These are phyloP conservation scores for Pristis pectinata DNA, from an alignment of 2,797 vertebrate species.

Conservation along the genomic window DNA sequence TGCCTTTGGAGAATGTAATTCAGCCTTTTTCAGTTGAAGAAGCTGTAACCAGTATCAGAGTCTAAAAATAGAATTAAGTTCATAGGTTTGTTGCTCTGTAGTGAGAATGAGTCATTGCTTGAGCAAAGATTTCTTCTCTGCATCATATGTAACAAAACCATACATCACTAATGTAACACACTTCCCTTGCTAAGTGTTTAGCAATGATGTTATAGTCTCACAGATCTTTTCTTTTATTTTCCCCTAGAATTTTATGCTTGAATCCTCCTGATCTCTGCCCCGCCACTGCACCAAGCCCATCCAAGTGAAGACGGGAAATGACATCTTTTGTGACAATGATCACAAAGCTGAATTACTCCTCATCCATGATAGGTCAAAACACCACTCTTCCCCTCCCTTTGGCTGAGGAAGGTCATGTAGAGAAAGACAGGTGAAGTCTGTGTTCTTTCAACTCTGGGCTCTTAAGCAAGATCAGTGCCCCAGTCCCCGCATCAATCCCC, in stretches of 20 bases:
- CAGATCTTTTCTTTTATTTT: not conserved
- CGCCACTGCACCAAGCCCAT: not conserved
- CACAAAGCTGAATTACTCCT: not conserved
- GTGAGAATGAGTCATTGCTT: not conserved
- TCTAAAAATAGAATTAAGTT: conserved; percentile 4
- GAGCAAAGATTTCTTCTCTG: not conserved
- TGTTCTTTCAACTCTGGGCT: not conserved
- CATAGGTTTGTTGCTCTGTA: not conserved
- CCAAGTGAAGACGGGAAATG: not conserved
- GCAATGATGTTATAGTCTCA: not conserved
- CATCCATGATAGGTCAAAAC: too few species aligned
- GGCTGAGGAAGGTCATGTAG: too few species aligned
- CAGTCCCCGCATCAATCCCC: too few species aligned
- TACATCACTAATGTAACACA: not conserved
- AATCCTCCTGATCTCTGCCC: not conserved
- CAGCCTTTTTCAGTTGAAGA: not conserved
- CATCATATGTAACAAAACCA: not conserved
- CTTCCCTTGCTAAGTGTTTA: not conserved
- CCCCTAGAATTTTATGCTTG: not conserved
- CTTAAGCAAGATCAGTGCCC: not conserved
- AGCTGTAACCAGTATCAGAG: not conserved
- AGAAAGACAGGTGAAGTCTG: too few species aligned
- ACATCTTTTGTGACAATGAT: not conserved
- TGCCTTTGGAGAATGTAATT: conserved; percentile 6
- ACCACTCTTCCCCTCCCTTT: too few species aligned